Conservation (phyloP, 2,113 vertebrate species). For the Muscicapa adusta region DNA sequence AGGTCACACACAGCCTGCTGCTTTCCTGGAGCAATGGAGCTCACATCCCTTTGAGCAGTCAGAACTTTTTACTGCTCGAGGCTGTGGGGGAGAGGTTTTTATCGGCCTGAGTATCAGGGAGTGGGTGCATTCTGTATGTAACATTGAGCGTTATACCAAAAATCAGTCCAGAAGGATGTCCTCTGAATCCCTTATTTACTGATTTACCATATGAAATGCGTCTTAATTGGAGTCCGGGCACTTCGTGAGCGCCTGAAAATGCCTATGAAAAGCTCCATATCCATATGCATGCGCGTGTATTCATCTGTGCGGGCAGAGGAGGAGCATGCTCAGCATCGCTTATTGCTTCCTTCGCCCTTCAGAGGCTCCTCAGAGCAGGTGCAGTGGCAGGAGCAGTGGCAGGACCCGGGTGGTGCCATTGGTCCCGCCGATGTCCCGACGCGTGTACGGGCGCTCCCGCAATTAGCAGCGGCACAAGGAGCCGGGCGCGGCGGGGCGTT, state of each 20-base stretch:
- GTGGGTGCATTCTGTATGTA: not conserved
- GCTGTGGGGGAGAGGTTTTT: not conserved
- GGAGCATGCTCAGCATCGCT: not conserved
- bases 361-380: rapidly evolving
- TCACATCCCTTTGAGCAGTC: not conserved
- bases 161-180: not conserved
- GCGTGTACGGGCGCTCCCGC: rapidly evolving
- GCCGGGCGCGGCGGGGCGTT: rapidly evolving
- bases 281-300: not conserved
- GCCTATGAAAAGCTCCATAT: not conserved
- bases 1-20: not conserved
- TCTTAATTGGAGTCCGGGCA: not conserved
- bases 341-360: not conserved
- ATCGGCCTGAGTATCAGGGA: not conserved
- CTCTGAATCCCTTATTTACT: not conserved
- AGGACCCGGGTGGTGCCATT: rapidly evolving
- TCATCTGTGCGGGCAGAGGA: not conserved
- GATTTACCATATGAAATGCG: not conserved
- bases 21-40: not conserved
- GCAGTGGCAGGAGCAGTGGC: not conserved
- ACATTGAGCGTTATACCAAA: not conserved
- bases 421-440: not conserved
- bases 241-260: not conserved
- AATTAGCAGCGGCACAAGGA: not conserved
- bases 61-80: not conserved